Base-by-base conservation (phyloP, 2,888 invertebrate genomes). In the Agrochola litura region DNA sequence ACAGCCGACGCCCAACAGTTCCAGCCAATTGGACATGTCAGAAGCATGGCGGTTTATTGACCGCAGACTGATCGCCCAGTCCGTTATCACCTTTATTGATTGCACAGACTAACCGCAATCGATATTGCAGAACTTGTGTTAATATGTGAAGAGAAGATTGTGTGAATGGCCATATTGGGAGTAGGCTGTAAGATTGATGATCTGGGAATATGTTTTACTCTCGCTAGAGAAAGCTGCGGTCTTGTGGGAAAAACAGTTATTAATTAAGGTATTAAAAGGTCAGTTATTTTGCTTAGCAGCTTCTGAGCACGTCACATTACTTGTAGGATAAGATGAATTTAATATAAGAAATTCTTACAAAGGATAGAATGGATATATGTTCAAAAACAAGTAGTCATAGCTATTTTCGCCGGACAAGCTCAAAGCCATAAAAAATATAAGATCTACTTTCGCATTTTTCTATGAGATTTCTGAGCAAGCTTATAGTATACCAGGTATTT, bases 61-160 rank as follows among this genome's bases (percentile, higher is more conserved):
- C 83, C 68, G 78, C 72, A n/a, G 61, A 14, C 46, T 30, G n/a
- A 52, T 61, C 41, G 69, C 52, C 72, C 49, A 75, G 54, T 84
- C 64, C 49, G 66, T 70, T 72, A 67, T 67, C 74, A 67, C 63
- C 86, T 84, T 84, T 84, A 84, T 83, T 86, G 63, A 84, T 79
- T 79, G 84, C 86, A 75, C 41, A 75, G 43, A 66, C 52, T 63
- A 79, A 73, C 75, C 69, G 84, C 84, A 86, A 86, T 83, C 86
- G 84, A 86, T 83, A 86, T 83, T 84, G 84, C 86, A 79, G 72
- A 86, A 74, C 73, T 54, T 4, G 80, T 79, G 83, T 86, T 83
- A 79, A 86, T 70, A 75, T 64, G 85, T 84, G 71, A 43, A 78
- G 68, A 72, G 84, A 72, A 72, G 71, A 83, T 70, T 78, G 73